phyloP scores from a whole-genome alignment of 35 echinoderm and acorn worm genomes.

The Strongylocentrotus purpuratus region DNA sequence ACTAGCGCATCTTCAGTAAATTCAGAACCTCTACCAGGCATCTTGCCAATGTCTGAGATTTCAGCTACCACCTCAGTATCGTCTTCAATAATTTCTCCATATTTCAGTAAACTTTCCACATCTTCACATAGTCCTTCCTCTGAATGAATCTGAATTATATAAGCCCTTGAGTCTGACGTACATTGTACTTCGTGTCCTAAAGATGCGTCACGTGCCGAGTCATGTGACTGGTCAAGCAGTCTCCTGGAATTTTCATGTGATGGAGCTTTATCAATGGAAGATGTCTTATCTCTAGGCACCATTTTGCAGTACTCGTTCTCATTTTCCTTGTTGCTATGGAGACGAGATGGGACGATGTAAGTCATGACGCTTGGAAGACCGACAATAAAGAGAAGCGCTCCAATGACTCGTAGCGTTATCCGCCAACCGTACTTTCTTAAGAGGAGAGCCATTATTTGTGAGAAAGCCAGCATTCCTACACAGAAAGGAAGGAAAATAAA shows the following conservation, averaged over 20 bases:
- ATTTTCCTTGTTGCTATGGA: not conserved
- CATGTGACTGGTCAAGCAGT: not conserved
- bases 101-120: not conserved
- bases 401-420: not conserved
- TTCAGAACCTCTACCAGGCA: not conserved
- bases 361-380: conserved; percentile 31
- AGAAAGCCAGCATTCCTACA: conserved; percentile 1
- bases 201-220: not conserved
- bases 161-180: not conserved
- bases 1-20: not conserved
- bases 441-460: not conserved
- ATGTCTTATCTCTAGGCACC: not conserved
- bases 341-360: not conserved
- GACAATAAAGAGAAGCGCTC: not conserved
- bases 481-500: not conserved
- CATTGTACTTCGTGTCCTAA: not conserved
- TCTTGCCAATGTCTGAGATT: no score
- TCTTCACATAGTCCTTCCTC: not conserved
- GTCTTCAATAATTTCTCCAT: not conserved
- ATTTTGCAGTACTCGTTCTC: not conserved
- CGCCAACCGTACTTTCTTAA: not conserved
- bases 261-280: not conserved
- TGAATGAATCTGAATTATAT: no score
- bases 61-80: no score
- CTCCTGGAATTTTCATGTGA: not conserved